Evolutionary conservation across 2,797 vertebrate species (phyloP), one percentile per base, ranked within the genome.

Genomic region (Characodon lateralis): DNA sequence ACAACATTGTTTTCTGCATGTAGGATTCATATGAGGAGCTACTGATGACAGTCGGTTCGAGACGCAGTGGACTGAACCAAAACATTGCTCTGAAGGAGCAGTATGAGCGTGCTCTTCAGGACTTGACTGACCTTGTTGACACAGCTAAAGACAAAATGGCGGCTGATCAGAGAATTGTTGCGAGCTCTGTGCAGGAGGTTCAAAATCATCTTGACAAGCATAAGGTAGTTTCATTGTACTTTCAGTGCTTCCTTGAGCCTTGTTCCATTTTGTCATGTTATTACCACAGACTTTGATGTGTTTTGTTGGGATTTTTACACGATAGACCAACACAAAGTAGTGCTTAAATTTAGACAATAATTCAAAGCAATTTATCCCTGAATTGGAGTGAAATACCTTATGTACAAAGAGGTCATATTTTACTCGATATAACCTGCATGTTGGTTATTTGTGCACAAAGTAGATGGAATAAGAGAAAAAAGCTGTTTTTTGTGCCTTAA

Each of bases 11-110:
- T 59, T 26, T 74, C 0, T 2, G 0, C 76, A 12, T 81, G 12
- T 78, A 99, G 98, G 97, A 96, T 87, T 96, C 95, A 72, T 98
- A 97, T 28, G 97, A 99, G 87, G 97, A 98, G 76, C 89, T 99
- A 73, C 81, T 96, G 89, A 93, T 96, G 95, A 96, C 96, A 2
- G 95, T 98, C 79, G 95, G 94, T 51, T 96, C 96, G 41, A 95
- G 97, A 20, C 95, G 94, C 76, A 96, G 96, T 50, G 95, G 96
- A 0, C 89, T 99, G 83, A 97, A 98, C 91, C 97, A 97, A 88
- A 98, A 96, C 89, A 93, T 98, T 78, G 97, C 96, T 2, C 94
- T 97, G 70, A 97, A 96, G 89, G 94, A 92, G 53, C 98, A 98
- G 74, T 98, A 96, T 4, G 96, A 98, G 71, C 94, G 92, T 41